Evolutionary conservation across 2,113 vertebrate species (phyloP).

Genomic region (Chroicocephalus ridibundus): DNA sequence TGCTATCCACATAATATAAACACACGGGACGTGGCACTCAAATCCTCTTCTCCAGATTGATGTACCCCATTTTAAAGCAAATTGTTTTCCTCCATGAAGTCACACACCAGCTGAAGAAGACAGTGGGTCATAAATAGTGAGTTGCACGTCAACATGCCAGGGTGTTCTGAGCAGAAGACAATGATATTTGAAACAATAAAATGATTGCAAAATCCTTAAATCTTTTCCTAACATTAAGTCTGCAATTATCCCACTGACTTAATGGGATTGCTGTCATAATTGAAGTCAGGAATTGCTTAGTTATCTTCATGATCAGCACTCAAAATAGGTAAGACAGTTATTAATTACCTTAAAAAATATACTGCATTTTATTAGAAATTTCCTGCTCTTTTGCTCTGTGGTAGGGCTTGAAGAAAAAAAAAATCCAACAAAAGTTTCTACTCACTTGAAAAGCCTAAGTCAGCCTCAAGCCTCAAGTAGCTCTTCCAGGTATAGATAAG

Average conservation of each 20-base stretch:
- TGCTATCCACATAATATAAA: neutral
- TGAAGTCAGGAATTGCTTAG: neutral
- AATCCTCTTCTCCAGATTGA: neutral
- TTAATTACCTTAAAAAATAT: neutral
- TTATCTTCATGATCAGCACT: neutral
- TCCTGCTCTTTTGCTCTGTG: neutral
- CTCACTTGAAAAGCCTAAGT: neutral
- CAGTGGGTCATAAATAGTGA: neutral
- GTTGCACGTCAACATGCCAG: neutral
- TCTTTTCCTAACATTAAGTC: neutral
- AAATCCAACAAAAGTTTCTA: neutral
- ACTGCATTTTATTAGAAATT: neutral
- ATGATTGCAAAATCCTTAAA: slow-evolving; percentile 8
- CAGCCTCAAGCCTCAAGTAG: neutral
- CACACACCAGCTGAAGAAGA: neutral
- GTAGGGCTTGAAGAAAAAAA: neutral
- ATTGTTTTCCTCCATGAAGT: neutral
- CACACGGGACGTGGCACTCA: neutral
- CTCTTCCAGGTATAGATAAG: neutral
- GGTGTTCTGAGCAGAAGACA: neutral
- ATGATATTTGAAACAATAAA: neutral
- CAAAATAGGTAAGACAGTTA: neutral
- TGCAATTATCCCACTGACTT: neutral
- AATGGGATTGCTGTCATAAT: neutral
- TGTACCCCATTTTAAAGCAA: neutral